A percentile compares a stretch with the other conserved stretches of the same genome.
These are phyloP conservation scores for Laticauda colubrina DNA, from an alignment of 2,113 vertebrate genomes.

Conservation along the genomic window DNA sequence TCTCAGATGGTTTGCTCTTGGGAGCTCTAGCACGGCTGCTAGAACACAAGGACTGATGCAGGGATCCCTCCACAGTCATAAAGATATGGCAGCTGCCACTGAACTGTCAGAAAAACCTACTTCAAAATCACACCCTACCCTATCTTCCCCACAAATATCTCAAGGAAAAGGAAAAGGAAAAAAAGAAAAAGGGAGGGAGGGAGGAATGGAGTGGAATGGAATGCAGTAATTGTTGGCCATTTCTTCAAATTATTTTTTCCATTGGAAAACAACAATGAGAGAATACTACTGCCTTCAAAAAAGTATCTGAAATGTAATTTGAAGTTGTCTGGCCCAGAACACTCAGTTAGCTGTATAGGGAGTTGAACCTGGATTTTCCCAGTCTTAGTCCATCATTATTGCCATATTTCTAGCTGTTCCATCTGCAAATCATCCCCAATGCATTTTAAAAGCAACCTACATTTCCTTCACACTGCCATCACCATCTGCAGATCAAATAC, in stretches of 20 bases:
- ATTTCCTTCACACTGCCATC: background rate
- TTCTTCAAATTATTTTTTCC: background rate
- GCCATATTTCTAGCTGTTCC: background rate
- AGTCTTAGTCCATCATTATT: background rate
- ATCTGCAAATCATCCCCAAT: background rate
- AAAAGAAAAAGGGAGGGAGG: too few relatives aligned
- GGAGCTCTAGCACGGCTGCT: background rate
- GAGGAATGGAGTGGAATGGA: background rate
- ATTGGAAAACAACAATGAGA: background rate
- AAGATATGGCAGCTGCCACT: background rate
- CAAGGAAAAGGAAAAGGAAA: background rate
- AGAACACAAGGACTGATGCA: background rate
- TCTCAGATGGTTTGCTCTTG: constrained; percentile 5
- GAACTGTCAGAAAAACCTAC: background rate
- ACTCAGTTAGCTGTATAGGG: background rate
- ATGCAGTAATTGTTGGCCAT: background rate
- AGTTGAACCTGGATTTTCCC: background rate
- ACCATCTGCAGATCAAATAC: background rate
- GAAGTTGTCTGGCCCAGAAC: background rate
- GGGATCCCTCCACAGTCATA: background rate
- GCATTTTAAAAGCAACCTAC: background rate
- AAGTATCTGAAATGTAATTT: background rate
- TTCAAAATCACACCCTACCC: background rate
- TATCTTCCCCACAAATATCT: background rate
- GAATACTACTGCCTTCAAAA: background rate